Evolutionary conservation across 2,113 vertebrate species (phyloP), one percentile per base, ranked within the genome.

Genomic region (Oreochromis niloticus): DNA sequence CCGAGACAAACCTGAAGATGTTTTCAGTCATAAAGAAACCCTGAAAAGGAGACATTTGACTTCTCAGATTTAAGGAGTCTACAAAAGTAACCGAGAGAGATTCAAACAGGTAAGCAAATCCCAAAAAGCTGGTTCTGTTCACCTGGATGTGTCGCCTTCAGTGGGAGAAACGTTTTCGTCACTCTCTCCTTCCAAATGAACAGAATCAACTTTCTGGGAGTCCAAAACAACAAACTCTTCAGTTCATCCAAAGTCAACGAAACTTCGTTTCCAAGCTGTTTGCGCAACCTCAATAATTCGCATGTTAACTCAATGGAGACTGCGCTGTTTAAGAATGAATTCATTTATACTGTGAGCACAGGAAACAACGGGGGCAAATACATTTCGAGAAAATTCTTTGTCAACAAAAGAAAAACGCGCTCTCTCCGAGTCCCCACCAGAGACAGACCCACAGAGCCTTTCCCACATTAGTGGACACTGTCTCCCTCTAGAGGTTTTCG

Each of bases 401-500:
- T 79, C 46, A 57, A 71, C 85, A 81, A 43, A 78, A 66, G 13
- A 30, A 52, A 81, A 73, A 6, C 12, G 43, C 39, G 36, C 14
- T 24, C 41, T 0, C n/a, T 61, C 61, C 22, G 30, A 24, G 5
- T 14, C 7, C 27, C 48, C 41, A 2, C 41, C 24, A 11, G 0
- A 14, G 16, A 22, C 22, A 6, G 9, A 39, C 17, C 2, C 61
- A 3, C 19, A 22, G 43, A 14, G 19, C 3, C 6, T 39, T 3
- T 1, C 30, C 1, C 61, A 66, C 19, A 9, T 16, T 9, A 11
- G 10, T 56, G 66, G 79, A 82, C 7, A 8, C 4, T 89, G 91
- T 85, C 95, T 88, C 93, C 94, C 93, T 90, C 95, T 95, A 32
- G 17, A 63, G 95, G 93, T 5, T 36, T 87, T n/a, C 2, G 16